Evolutionary conservation across 2,797 vertebrate species (phyloP).

Genomic region (Bufotes viridis): DNA sequence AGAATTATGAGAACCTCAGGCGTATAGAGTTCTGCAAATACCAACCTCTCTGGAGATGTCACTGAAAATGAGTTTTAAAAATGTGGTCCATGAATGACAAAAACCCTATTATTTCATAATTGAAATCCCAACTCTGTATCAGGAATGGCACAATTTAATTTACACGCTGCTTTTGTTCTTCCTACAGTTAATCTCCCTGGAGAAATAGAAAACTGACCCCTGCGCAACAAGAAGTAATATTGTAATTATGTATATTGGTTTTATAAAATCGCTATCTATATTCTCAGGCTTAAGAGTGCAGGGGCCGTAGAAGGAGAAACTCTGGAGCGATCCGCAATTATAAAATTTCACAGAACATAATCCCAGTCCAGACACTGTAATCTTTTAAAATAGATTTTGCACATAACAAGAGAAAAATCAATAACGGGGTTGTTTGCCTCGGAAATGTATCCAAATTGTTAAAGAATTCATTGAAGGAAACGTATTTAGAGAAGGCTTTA

Average conservation of each 20-base stretch:
- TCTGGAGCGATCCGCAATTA: slow-evolving; percentile 24
- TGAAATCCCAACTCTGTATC: slow-evolving; percentile 51
- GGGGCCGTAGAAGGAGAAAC: slow-evolving; percentile 25
- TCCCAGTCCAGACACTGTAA: slow-evolving; percentile 52
- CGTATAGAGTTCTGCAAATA: background rate
- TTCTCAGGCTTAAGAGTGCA: slow-evolving; percentile 30
- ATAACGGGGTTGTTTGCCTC: slow-evolving; percentile 39
- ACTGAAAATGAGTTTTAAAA: slow-evolving; percentile 44
- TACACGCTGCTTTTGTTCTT: slow-evolving; percentile 47
- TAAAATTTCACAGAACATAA: slow-evolving; percentile 57
- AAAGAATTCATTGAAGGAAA: slow-evolving; percentile 32
- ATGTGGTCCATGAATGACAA: slow-evolving; percentile 40
- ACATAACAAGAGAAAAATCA: slow-evolving; percentile 54
- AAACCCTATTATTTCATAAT: slow-evolving; percentile 58
- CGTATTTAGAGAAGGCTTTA: slow-evolving; percentile 27
- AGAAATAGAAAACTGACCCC: slow-evolving; percentile 54
- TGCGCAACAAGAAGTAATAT: slow-evolving; percentile 53
- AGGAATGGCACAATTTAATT: slow-evolving; percentile 50
- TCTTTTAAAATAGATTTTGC: slow-evolving; percentile 55
- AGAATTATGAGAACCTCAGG: background rate
- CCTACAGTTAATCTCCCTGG: slow-evolving; percentile 57
- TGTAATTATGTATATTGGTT: slow-evolving; percentile 59
- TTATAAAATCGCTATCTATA: slow-evolving; percentile 59
- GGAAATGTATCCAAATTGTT: slow-evolving; percentile 36
- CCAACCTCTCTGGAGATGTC: slow-evolving; percentile 48